A percentile compares a stretch with the other conserved stretches of the same genome.
phyloP scores from a whole-genome alignment of 92 coral and sea anemone species.

The Porites cylindrica region DNA sequence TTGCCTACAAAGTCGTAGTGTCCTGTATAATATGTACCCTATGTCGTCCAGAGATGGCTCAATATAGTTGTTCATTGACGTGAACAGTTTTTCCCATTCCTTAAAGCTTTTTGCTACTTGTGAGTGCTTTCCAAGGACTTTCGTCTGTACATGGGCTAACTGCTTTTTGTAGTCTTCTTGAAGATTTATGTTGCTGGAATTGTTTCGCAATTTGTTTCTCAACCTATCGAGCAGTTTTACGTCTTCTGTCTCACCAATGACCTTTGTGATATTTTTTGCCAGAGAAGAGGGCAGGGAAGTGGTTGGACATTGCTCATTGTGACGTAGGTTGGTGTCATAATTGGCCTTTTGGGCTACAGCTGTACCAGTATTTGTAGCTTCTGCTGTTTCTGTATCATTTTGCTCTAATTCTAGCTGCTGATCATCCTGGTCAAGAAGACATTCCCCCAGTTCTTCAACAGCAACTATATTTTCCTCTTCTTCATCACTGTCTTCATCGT shows the following conservation, averaged over 20 bases:
- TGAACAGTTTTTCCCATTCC: constrained; percentile 57
- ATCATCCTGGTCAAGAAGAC: not conserved
- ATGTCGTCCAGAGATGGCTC: constrained; percentile 50
- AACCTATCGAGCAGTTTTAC: not conserved
- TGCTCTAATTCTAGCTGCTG: not conserved
- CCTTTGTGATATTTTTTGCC: constrained; percentile 6
- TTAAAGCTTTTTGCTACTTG: constrained; percentile 24
- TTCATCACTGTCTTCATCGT: not conserved
- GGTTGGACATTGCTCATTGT: too few relatives aligned
- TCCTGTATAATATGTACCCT: not conserved
- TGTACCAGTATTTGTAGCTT: not conserved
- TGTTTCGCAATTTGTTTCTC: not conserved
- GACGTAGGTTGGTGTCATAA: too few relatives aligned
- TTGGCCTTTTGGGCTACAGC: too few relatives aligned
- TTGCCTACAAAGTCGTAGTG: not conserved
- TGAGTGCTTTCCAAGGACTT: constrained; percentile 32
- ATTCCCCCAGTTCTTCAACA: not conserved
- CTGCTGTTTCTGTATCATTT: not conserved
- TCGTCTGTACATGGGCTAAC: constrained; percentile 34
- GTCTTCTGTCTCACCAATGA: constrained; percentile 27
- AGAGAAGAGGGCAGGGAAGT: not conserved
- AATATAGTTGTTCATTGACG: constrained; percentile 21
- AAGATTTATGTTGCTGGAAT: constrained; percentile 6
- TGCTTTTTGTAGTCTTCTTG: constrained; percentile 9
- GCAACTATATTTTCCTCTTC: not conserved